Percentiles rank a stretch among this genome's conserved stretches.
phyloP scores from a whole-genome alignment of 2,888 invertebrate genomes.

The Trachelus stipa region DNA sequence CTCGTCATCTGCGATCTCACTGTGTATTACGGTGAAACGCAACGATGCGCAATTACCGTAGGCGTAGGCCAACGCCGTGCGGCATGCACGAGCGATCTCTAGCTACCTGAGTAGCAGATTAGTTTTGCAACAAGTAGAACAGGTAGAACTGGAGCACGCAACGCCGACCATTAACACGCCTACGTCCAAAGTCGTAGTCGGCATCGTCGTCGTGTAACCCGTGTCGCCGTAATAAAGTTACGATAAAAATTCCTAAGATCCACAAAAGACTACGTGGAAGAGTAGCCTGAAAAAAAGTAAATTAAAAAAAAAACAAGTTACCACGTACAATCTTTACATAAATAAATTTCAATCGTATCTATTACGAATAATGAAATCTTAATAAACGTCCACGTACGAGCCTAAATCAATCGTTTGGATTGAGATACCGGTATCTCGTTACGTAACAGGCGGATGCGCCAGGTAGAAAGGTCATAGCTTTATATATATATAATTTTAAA shows the following conservation, averaged over 20 bases:
- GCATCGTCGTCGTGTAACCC: not conserved
- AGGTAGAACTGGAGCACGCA: conserved; percentile 11
- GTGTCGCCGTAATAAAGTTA: not conserved
- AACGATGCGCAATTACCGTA: conserved; percentile 8
- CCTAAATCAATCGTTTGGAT: not conserved
- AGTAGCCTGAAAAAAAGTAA: not conserved
- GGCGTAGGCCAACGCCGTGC: not conserved
- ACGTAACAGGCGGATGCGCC: not conserved
- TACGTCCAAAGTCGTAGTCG: not conserved
- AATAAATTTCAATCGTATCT: not conserved
- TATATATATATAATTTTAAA: not conserved
- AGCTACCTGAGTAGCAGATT: conserved; percentile 6
- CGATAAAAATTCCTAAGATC: not conserved
- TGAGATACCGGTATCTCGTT: not conserved
- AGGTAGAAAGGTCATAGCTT: not conserved
- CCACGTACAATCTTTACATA: not conserved
- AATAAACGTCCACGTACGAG: not conserved
- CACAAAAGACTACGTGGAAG: not conserved
- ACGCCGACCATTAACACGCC: not conserved
- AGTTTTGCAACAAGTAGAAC: conserved; percentile 4
- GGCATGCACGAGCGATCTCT: not conserved
- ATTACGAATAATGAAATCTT: not conserved
- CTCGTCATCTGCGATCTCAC: not conserved
- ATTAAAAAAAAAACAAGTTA: not conserved
- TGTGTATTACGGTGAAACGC: conserved; percentile 2